Conservation (phyloP, 2,888 invertebrate genomes). For the Lomographa bimaculata region DNA sequence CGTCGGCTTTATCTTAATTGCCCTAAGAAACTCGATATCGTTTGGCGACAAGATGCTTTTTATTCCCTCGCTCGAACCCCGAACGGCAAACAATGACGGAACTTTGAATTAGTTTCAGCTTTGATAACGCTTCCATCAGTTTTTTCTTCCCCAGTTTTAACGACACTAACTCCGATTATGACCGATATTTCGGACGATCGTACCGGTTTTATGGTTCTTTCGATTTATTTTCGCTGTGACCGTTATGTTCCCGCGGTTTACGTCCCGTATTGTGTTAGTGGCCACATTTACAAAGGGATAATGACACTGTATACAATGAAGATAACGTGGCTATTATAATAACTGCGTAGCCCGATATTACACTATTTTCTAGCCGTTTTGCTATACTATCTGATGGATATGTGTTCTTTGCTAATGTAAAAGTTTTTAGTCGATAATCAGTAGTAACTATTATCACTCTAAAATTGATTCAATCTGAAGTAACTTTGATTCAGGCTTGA, state of each 20-base stretch:
- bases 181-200: slow-evolving; percentile 55
- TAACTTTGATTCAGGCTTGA: too few species aligned
- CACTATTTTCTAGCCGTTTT: slow-evolving; percentile 9
- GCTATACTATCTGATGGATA: too few species aligned
- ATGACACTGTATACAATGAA: slow-evolving; percentile 26
- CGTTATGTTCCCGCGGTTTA: slow-evolving; percentile 39
- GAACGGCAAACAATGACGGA: slow-evolving; percentile 71
- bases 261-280: slow-evolving; percentile 36
- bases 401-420: too few species aligned
- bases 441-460: too few species aligned
- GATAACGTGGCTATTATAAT: slow-evolving; percentile 25
- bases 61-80: slow-evolving; percentile 63
- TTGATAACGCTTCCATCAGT: slow-evolving; percentile 62
- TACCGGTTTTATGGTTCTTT: slow-evolving; percentile 51
- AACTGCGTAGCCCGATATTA: slow-evolving; percentile 13
- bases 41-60: slow-evolving; percentile 79
- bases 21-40: slow-evolving; percentile 80
- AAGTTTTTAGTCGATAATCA: too few species aligned
- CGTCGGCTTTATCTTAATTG: slow-evolving; percentile 79
- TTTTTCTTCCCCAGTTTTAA: slow-evolving; percentile 53
- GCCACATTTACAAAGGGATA: slow-evolving; percentile 30
- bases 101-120: slow-evolving; percentile 78
- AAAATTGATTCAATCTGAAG: too few species aligned
- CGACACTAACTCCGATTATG: slow-evolving; percentile 55
- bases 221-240: slow-evolving; percentile 48